Evolutionary conservation across 2,888 invertebrate species (phyloP), one percentile per base, ranked within the genome.

Genomic region (Watsonalla cultraria): DNA sequence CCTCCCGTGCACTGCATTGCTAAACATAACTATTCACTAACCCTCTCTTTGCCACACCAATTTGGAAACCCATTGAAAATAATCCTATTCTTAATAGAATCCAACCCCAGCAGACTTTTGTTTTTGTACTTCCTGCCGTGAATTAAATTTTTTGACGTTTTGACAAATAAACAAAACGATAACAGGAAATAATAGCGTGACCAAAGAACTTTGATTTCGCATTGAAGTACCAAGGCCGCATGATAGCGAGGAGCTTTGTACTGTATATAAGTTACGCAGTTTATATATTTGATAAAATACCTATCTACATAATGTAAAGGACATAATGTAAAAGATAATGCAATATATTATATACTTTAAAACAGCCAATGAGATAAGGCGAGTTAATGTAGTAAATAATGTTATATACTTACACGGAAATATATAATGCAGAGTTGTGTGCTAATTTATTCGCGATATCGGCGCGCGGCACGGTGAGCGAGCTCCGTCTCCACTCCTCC

Each of bases 381-480:
- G 24, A 37, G 39, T 39, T 48, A 35, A 48, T 45, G 34, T 47
- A 37, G 37, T 37, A 37, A 42, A 42, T 11, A 11, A 42, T 42
- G 42, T 42, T 11, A 8, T 11, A 42, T 7, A 49, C 57, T 55
- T 45, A 60, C 61, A 59, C 56, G 55, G 53, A 59, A 55, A 59
- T 54, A 52, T 11, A 42, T 42, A 42, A 42, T 34, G 34, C 42
- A 63, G 53, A 62, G 54, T 61, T 53, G 61, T 66, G 71, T 74
- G 86, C 81, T 80, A 86, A 87, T 84, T 76, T 85, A 89, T 89
- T 88, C 84, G 87, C 88, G 78, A 84, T 76, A 76, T 72, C 73
- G 76, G 66, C 68, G 68, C 71, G 70, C 63, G 68, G 70, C 74
- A 74, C 70, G 67, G 75, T 72, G 74, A 72, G 67, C 64, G 75